Evolutionary conservation across 2,797 vertebrate genomes (phyloP).

Genomic region (Hephaestus fuliginosus): DNA sequence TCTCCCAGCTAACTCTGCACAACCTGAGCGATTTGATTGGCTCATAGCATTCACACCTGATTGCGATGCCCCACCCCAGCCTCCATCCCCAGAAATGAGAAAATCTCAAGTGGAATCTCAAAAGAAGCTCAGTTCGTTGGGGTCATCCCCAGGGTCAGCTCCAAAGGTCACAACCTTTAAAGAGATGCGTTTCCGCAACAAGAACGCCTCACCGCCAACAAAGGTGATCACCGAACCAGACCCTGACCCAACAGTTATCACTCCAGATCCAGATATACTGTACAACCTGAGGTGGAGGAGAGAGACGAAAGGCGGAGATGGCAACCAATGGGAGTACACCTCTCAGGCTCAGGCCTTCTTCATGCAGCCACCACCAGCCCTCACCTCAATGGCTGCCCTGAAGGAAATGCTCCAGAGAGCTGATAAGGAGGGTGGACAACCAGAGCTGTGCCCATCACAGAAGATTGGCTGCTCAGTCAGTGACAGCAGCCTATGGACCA

Average conservation of each 20-base stretch:
- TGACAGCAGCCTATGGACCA: conserved; percentile 75
- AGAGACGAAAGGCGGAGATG: conserved; percentile 81
- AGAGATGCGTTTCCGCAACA: conserved; percentile 90
- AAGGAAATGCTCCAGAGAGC: conserved; percentile 89
- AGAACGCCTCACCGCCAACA: conserved; percentile 76
- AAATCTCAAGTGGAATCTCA: conserved; percentile 62
- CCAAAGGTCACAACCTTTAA: conserved; percentile 91
- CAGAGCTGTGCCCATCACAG: conserved; percentile 70
- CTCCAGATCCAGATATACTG: conserved; percentile 87
- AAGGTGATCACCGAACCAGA: conserved; percentile 80
- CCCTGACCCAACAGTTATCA: conserved; percentile 83
- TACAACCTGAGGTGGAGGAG: conserved; percentile 89
- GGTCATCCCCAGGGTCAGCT: conserved; percentile 65
- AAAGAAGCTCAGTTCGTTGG: conserved; percentile 65
- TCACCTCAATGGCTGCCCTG: conserved; percentile 85
- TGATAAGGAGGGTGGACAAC: conserved; percentile 78
- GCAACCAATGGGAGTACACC: conserved; percentile 87
- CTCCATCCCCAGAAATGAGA: conserved; percentile 60
- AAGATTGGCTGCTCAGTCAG: conserved; percentile 78
- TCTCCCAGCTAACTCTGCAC: conserved; percentile 81
- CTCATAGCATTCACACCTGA: conserved; percentile 96
- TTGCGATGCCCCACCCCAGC: conserved; percentile 77
- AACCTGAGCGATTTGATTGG: conserved; percentile 94
- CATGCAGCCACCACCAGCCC: conserved; percentile 84
- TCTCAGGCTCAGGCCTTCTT: conserved; percentile 87